These are phyloP conservation scores for human (Homo sapiens) DNA, from an alignment of 2,113 vertebrate genomes.

Conservation along the genomic window DNA sequence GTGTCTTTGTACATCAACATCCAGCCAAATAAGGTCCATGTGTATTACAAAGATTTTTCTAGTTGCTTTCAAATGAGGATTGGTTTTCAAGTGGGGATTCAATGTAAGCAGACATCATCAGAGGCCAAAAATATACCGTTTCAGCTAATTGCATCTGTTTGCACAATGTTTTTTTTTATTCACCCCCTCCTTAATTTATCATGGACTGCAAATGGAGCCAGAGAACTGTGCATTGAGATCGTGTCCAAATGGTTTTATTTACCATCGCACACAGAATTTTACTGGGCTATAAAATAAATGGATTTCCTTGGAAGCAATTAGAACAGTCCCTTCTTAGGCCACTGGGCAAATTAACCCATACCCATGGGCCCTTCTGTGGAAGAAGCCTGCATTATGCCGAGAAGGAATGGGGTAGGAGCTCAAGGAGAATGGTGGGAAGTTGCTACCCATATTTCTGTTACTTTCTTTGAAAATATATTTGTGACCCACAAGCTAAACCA, in stretches of 20 bases:
- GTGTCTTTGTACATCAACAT: conserved; percentile 62
- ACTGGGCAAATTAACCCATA: conserved; percentile 40
- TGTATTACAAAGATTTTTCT: conserved; percentile 68
- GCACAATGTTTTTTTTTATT: background rate
- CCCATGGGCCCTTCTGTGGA: background rate
- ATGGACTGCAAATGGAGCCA: conserved; percentile 54
- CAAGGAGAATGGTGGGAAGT: background rate
- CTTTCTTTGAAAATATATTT: background rate
- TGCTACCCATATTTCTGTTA: background rate
- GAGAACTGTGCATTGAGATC: conserved; percentile 57
- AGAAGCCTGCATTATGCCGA: background rate
- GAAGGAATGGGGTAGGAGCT: background rate
- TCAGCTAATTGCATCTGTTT: conserved; percentile 69
- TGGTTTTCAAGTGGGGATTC: conserved; percentile 66
- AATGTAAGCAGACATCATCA: conserved; percentile 68
- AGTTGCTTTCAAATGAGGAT: conserved; percentile 68
- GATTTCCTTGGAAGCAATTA: conserved; percentile 71
- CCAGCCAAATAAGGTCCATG: conserved; percentile 62
- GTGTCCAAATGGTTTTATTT: conserved; percentile 68
- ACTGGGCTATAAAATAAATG: conserved; percentile 76
- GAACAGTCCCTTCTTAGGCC: conserved; percentile 66
- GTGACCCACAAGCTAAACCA: background rate
- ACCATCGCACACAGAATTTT: conserved; percentile 70
- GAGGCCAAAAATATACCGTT: conserved; percentile 70
- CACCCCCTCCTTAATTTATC: conserved; percentile 59